Evolutionary conservation across 2,888 invertebrate species (phyloP).

Genomic region (Eremobia ochroleuca): DNA sequence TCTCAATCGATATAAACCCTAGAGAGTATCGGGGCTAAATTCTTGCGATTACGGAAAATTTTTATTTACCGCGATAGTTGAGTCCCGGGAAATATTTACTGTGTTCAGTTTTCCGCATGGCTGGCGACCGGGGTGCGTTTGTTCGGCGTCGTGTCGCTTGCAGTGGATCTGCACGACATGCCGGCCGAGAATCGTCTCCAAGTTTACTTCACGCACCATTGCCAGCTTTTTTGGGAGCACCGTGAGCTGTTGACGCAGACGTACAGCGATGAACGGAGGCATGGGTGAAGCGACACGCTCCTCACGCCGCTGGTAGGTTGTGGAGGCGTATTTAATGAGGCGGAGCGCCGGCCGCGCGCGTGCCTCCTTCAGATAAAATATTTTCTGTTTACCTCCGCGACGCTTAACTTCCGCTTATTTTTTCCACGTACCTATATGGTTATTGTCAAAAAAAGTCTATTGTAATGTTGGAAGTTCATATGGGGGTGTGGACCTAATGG

Average conservation of each 20-base stretch:
- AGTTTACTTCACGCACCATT: slow-evolving; percentile 51
- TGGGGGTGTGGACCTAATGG: slow-evolving; percentile 23
- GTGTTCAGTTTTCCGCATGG: slow-evolving; percentile 70
- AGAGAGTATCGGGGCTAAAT: slow-evolving; percentile 43
- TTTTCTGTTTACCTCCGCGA: slow-evolving; percentile 36
- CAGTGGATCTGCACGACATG: slow-evolving; percentile 24
- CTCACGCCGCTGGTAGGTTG: neutral
- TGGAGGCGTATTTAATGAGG: slow-evolving; percentile 47
- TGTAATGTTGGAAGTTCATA: slow-evolving; percentile 37
- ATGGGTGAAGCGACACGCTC: neutral
- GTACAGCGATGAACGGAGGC: slow-evolving; percentile 19
- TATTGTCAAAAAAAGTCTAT: slow-evolving; percentile 58
- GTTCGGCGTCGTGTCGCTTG: slow-evolving; percentile 51
- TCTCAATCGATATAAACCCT: slow-evolving; percentile 50
- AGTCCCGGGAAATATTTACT: slow-evolving; percentile 56
- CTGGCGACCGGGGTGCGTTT: slow-evolving; percentile 47
- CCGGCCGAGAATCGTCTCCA: slow-evolving; percentile 10
- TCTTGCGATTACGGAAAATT: slow-evolving; percentile 58
- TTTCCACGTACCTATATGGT: slow-evolving; percentile 54
- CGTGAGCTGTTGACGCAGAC: slow-evolving; percentile 12
- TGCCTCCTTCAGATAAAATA: slow-evolving; percentile 49
- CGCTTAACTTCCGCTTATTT: slow-evolving; percentile 40
- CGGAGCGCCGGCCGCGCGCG: slow-evolving; percentile 17
- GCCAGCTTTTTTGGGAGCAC: slow-evolving; percentile 22
- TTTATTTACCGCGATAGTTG: slow-evolving; percentile 69